A percentile compares a stretch with the other conserved stretches of the same genome.
phyloP scores from a whole-genome alignment of 2,797 vertebrate genomes.

The Xenopus petersii region DNA sequence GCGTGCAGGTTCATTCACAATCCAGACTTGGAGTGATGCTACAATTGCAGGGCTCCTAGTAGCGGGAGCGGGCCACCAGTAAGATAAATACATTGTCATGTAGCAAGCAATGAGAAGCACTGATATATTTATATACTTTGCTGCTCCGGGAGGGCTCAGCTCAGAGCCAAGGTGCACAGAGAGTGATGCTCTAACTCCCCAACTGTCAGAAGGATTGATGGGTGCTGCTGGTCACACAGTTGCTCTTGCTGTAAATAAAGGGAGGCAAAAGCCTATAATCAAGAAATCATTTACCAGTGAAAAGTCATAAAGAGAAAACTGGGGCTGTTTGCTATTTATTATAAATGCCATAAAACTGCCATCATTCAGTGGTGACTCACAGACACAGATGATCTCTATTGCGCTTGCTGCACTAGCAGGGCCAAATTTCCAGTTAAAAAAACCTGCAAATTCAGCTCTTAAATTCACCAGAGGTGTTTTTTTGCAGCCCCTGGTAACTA shows the following conservation, averaged over 20 bases:
- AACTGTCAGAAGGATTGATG: slow-evolving; percentile 13
- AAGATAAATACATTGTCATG: slow-evolving; percentile 9
- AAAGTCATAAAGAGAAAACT: no score
- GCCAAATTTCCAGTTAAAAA: no score
- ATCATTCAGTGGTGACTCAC: no score
- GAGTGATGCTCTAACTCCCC: not conserved
- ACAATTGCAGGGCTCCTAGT: slow-evolving; percentile 2
- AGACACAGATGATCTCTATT: no score
- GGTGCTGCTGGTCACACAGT: not conserved
- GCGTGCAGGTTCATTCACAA: not conserved
- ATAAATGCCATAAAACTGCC: no score
- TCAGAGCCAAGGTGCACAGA: slow-evolving; percentile 6
- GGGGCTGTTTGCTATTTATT: no score
- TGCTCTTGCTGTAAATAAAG: not conserved
- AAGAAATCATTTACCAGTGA: no score
- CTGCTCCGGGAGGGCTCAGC: not conserved
- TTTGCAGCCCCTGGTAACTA: no score
- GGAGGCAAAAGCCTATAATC: no score
- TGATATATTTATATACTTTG: not conserved
- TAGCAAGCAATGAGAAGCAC: slow-evolving; percentile 5
- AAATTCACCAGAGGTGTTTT: no score
- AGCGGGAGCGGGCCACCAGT: slow-evolving; percentile 1
- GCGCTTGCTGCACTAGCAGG: no score
- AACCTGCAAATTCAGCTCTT: no score
- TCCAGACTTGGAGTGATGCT: slow-evolving; percentile 15